phyloP scores from a whole-genome alignment of 1,140 invertebrate species.

The Sminthurinus signatus region DNA sequence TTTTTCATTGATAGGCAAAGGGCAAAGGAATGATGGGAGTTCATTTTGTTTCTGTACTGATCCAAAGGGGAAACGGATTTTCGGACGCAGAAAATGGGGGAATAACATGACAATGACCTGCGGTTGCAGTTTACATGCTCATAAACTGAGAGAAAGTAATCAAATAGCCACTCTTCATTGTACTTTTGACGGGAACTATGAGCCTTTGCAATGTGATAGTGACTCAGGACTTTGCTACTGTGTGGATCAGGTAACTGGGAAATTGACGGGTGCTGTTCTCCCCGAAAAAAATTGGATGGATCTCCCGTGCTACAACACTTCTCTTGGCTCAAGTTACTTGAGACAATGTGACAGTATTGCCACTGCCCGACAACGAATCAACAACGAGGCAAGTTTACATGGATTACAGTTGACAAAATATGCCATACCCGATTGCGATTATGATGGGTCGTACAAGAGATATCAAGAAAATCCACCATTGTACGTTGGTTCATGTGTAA shows the following conservation, averaged over 20 bases:
- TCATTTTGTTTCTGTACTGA: conserved; percentile 33
- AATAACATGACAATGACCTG: conserved; percentile 25
- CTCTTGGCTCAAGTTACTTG: conserved; percentile 17
- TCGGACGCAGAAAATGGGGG: conserved; percentile 19
- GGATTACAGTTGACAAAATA: conserved; percentile 47
- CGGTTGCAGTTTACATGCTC: conserved; percentile 33
- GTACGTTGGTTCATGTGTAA: too few species aligned
- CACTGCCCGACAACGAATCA: conserved; percentile 17
- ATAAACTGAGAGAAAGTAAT: conserved; percentile 21
- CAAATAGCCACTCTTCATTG: conserved; percentile 36
- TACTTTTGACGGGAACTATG: conserved; percentile 33
- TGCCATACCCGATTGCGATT: conserved; percentile 50
- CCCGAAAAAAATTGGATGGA: conserved; percentile 33
- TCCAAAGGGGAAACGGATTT: conserved; percentile 27
- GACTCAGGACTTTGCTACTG: conserved; percentile 40
- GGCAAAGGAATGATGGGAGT: conserved; percentile 4
- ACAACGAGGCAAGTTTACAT: conserved; percentile 28
- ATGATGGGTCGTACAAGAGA: conserved; percentile 53
- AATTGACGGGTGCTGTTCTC: conserved; percentile 28
- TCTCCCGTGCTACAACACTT: conserved; percentile 28
- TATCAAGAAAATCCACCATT: too few species aligned
- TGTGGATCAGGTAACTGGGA: conserved; percentile 31
- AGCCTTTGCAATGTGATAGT: conserved; percentile 37
- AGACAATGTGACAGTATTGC: conserved; percentile 35
- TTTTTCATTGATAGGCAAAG: too few species aligned